Conservation (phyloP, 2,797 vertebrate genomes). For the Trichosurus vulpecula region DNA sequence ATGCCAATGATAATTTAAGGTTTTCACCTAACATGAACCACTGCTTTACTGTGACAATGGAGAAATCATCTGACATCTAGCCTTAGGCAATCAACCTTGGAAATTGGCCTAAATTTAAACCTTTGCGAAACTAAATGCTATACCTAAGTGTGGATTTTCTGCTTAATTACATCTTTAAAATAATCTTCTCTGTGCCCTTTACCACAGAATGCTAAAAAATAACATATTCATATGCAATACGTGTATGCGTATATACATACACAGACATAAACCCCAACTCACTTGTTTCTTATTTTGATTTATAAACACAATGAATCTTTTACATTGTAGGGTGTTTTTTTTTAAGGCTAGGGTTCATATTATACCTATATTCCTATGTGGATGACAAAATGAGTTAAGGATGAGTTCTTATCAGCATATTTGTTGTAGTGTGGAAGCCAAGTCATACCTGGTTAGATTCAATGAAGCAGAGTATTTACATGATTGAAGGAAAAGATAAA, state of each 20-base stretch:
- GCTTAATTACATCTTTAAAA: background rate
- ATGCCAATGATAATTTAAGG: background rate
- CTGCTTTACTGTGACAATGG: background rate
- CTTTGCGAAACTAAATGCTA: background rate
- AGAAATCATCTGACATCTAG: background rate
- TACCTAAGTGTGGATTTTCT: background rate
- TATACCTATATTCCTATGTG: background rate
- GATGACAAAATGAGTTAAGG: background rate
- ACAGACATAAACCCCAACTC: background rate
- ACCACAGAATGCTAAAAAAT: background rate
- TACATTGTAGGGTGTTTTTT: background rate
- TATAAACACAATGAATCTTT: background rate
- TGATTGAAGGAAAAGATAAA: background rate
- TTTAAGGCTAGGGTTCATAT: background rate
- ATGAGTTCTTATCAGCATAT: background rate
- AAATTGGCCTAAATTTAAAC: constrained; percentile 31
- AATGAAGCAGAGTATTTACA: background rate
- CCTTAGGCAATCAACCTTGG: background rate
- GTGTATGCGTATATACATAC: background rate
- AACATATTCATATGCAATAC: background rate
- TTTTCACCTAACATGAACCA: background rate
- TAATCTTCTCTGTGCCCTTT: background rate
- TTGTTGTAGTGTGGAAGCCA: background rate
- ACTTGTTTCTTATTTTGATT: background rate
- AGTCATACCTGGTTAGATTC: background rate